Evolutionary conservation across 2,888 invertebrate genomes (phyloP).

Genomic region (Drosophila infuscata): DNA sequence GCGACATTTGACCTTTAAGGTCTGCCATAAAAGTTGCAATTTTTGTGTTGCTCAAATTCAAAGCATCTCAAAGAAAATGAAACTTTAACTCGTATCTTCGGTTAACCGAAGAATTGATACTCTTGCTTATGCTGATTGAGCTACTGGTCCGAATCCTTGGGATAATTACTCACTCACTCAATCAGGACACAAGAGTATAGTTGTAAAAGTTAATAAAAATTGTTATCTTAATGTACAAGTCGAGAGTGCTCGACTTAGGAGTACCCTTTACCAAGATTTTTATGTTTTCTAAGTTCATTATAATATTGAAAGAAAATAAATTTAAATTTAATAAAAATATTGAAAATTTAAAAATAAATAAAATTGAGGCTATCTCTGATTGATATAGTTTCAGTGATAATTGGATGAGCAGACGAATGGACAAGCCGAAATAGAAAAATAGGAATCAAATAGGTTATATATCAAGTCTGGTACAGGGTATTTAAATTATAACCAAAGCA

Average conservation of each 20-base stretch:
- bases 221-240: not conserved
- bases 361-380: not conserved
- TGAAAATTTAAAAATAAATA: not conserved
- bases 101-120: constrained; percentile 47
- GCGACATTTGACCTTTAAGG: constrained; percentile 15
- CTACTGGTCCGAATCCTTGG: not conserved
- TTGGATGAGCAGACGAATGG: not conserved
- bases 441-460: too few species aligned
- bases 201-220: not conserved
- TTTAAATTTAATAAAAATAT: not conserved
- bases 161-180: not conserved
- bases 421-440: not conserved
- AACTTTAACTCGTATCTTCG: constrained; percentile 29
- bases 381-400: not conserved
- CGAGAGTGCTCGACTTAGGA: not conserved
- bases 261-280: constrained; percentile 9
- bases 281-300: not conserved
- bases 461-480: not conserved
- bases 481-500: not conserved
- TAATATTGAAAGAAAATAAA: not conserved
- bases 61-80: constrained; percentile 21
- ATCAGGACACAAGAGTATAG: not conserved
- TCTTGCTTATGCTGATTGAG: constrained; percentile 16
- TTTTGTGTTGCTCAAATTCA: constrained; percentile 30
- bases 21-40: constrained; percentile 64